Evolutionary conservation across 2,113 vertebrate species (phyloP).

Genomic region (Scomber scombrus): DNA sequence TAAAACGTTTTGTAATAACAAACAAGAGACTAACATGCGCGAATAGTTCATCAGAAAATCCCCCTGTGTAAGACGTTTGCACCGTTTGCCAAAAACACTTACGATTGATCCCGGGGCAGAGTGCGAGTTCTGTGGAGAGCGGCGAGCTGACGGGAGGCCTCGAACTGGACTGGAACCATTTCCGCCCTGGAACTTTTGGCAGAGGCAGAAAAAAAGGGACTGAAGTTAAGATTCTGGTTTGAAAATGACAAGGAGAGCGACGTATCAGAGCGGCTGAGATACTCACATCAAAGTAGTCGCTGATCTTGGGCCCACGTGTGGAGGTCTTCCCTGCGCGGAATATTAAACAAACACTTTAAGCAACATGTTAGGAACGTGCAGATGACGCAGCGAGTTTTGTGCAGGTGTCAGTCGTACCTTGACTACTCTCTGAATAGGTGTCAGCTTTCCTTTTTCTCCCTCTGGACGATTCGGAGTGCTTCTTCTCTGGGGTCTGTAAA

Average conservation of each 20-base stretch:
- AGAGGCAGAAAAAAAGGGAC: background rate
- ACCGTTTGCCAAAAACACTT: conserved; percentile 72
- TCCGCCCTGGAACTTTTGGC: conserved; percentile 93
- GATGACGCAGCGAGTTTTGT: background rate
- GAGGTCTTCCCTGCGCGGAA: conserved; percentile 91
- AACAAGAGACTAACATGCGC: background rate
- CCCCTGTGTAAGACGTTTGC: background rate
- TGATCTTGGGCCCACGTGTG: conserved; percentile 95
- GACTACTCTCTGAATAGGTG: conserved; percentile 96
- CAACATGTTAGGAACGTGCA: background rate
- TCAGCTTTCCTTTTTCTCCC: conserved; percentile 99
- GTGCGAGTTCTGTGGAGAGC: conserved; percentile 97
- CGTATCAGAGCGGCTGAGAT: background rate
- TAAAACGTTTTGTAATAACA: background rate
- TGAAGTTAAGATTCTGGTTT: background rate
- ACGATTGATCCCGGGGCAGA: conserved; percentile 94
- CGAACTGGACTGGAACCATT: conserved; percentile 98
- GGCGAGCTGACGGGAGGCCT: conserved; percentile 92
- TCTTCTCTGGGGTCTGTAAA: conserved; percentile 97
- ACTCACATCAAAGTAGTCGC: conserved; percentile 99
- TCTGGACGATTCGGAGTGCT: conserved; percentile 95
- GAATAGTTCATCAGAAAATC: too few species aligned
- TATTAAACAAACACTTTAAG: conserved; percentile 11
- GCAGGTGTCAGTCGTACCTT: conserved; percentile 85
- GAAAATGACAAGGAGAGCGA: background rate